These are phyloP conservation scores for Lasioglossum marginatum DNA, from an alignment of 2,888 invertebrate genomes.

Conservation along the genomic window DNA sequence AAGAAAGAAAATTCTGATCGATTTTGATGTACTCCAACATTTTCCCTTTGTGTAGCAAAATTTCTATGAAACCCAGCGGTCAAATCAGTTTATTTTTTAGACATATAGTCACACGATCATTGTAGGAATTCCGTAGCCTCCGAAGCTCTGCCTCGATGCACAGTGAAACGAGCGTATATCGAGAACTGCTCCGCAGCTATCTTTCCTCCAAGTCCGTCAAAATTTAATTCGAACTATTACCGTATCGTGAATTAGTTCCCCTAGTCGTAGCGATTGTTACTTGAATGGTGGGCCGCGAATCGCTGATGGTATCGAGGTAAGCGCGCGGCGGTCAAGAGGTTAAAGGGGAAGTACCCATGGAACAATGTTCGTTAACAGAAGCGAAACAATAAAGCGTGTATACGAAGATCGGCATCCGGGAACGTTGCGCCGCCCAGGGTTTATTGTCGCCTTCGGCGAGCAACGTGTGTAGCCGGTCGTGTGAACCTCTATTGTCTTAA, in stretches of 20 bases:
- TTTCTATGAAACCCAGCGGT: neutral
- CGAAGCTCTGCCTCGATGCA: neutral
- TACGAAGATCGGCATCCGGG: neutral
- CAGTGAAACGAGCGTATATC: neutral
- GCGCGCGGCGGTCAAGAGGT: neutral
- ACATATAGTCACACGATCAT: neutral
- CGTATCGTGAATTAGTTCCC: neutral
- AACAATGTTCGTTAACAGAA: neutral
- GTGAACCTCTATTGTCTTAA: conserved; percentile 76
- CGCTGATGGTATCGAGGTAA: neutral
- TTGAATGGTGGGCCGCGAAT: neutral
- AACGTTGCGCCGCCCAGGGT: conserved; percentile 9
- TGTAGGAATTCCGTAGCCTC: neutral
- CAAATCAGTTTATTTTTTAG: neutral
- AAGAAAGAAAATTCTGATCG: neutral
- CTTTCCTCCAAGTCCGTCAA: neutral
- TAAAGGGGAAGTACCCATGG: neutral
- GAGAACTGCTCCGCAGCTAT: neutral
- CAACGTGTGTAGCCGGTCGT: conserved; percentile 62
- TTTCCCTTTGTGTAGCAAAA: neutral
- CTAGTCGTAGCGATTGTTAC: neutral
- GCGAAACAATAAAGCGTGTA: neutral
- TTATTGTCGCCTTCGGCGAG: conserved; percentile 40
- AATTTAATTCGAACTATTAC: neutral
- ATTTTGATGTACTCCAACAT: neutral